These are phyloP conservation scores for Sarcophaga variegata DNA, from an alignment of 2,888 invertebrate genomes.

Conservation along the genomic window DNA sequence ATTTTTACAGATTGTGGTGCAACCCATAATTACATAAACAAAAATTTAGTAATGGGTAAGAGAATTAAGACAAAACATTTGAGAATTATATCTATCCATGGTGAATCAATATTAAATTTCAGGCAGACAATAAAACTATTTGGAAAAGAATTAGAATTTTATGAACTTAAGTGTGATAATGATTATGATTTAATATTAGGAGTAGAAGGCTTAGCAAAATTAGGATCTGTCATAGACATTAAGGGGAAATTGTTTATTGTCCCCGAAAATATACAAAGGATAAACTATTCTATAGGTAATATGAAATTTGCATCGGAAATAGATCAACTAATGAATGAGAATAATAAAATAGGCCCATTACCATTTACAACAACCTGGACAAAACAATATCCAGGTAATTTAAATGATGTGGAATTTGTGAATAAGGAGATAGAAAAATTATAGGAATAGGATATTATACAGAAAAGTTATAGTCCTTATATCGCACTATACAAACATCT, in stretches of 20 bases:
- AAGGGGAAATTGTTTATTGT: conserved; percentile 12
- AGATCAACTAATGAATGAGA: conserved; percentile 6
- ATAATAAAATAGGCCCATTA: background rate
- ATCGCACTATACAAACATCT: background rate
- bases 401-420: conserved; percentile 15
- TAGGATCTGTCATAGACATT: conserved; percentile 15
- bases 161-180: conserved; percentile 15
- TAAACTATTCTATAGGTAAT: conserved; percentile 22
- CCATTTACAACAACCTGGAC: background rate
- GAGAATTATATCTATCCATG: conserved; percentile 25
- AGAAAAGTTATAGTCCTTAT: conserved; percentile 36
- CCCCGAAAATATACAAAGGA: background rate
- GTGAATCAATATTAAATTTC: conserved; percentile 22
- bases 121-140: conserved; percentile 17
- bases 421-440: conserved; percentile 40
- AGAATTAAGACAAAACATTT: conserved; percentile 25
- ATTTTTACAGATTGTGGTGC: conserved; percentile 27
- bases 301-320: background rate
- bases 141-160: conserved; percentile 21
- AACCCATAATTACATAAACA: conserved; percentile 33
- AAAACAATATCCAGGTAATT: conserved; percentile 29
- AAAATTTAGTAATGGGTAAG: background rate
- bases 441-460: conserved; percentile 15
- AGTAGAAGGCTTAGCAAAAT: conserved; percentile 22
- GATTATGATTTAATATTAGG: conserved; percentile 29